Percentiles rank a stretch among this genome's conserved stretches.
These are phyloP conservation scores for Ctenodactylus gundi DNA, from an alignment of 2,113 vertebrate genomes.

Conservation along the genomic window DNA sequence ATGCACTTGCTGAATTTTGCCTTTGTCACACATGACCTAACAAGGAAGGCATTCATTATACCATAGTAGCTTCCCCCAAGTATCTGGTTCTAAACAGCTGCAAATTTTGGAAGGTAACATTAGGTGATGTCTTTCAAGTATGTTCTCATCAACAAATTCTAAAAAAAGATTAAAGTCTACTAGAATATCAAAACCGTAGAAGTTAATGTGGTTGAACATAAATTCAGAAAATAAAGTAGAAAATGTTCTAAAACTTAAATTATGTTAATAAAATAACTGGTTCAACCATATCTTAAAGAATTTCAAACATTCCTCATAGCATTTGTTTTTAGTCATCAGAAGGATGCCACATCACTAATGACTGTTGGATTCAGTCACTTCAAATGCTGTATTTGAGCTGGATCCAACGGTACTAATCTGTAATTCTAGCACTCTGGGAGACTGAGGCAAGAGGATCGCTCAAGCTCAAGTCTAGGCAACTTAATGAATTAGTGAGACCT, in stretches of 20 bases:
- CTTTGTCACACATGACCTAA: conserved; percentile 51
- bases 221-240: conserved; percentile 11
- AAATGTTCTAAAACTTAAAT: conserved; percentile 9
- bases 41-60: conserved; percentile 45
- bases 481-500: too few species aligned
- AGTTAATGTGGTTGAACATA: conserved; percentile 40
- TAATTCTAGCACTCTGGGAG: too few species aligned
- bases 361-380: background rate
- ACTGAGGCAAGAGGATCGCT: too few species aligned
- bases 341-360: background rate
- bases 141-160: conserved; percentile 22
- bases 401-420: too few species aligned
- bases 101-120: conserved; percentile 68
- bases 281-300: background rate
- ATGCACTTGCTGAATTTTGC: conserved; percentile 63
- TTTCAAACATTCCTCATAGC: background rate
- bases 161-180: conserved; percentile 32
- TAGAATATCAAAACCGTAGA: background rate
- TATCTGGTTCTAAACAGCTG: conserved; percentile 67
- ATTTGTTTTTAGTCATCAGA: background rate
- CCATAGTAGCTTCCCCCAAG: conserved; percentile 34
- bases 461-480: too few species aligned
- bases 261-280: conserved; percentile 38
- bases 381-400: background rate
- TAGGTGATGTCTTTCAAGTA: conserved; percentile 41